Conservation (phyloP, 2,797 vertebrate species). For the Perodicticus potto region DNA sequence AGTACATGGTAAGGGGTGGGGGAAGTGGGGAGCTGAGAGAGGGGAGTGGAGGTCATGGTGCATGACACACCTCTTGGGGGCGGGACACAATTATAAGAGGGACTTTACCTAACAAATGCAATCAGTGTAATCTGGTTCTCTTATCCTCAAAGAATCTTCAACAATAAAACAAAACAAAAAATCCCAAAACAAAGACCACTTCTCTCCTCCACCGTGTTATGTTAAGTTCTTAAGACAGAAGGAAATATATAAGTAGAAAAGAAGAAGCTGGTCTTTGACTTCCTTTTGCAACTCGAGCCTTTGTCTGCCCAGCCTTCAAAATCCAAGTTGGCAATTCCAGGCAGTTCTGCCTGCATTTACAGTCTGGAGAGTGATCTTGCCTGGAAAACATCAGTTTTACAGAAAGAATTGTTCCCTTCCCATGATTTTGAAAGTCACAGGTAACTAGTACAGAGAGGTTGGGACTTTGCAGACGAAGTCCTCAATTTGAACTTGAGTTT, state of each 20-base stretch:
- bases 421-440: background rate
- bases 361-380: background rate
- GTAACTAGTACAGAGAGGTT: background rate
- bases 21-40: no score
- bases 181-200: background rate
- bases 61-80: no score
- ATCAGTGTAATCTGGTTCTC: no score
- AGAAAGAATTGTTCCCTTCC: background rate
- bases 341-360: background rate
- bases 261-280: background rate
- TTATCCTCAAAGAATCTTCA: no score
- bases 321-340: background rate
- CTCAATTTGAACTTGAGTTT: background rate
- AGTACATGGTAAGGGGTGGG: no score
- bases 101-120: no score
- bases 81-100: no score
- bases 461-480: background rate
- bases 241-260: slow-evolving; percentile 44
- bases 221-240: slow-evolving; percentile 55
- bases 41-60: no score
- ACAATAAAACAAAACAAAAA: background rate
- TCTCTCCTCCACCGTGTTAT: background rate
- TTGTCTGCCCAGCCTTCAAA: background rate
- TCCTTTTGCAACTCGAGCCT: background rate
- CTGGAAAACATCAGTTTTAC: background rate